Conservation (phyloP, 1,140 invertebrate species). For the Schlechtendalia chinensis region DNA sequence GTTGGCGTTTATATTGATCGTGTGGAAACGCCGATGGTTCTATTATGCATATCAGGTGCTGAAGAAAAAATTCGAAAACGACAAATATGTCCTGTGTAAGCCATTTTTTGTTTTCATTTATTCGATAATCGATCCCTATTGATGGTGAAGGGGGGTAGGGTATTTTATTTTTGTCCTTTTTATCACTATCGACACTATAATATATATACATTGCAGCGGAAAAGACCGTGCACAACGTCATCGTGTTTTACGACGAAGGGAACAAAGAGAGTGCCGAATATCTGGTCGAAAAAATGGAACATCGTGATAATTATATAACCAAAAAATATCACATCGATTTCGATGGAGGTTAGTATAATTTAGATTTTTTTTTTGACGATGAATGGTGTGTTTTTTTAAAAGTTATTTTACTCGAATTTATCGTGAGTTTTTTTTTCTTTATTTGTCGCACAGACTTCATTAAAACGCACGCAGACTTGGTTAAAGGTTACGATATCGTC, state of each 20-base stretch:
- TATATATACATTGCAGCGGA: conserved; percentile 41
- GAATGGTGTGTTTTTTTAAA: no score
- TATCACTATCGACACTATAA: no score
- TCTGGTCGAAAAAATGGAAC: conserved; percentile 19
- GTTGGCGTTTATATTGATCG: conserved; percentile 27
- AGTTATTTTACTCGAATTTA: no score
- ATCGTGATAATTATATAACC: conserved; percentile 17
- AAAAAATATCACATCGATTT: conserved; percentile 23
- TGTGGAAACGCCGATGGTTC: conserved; percentile 32
- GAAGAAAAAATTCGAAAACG: conserved; percentile 28
- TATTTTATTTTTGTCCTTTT: no score
- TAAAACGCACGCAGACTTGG: conserved; percentile 12
- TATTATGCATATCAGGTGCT: not conserved
- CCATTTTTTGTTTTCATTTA: not conserved
- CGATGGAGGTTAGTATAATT: not conserved
- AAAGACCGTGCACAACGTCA: not conserved
- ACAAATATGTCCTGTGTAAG: conserved; percentile 43
- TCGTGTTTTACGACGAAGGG: conserved; percentile 26
- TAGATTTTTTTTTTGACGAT: not conserved
- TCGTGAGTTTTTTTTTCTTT: not conserved
- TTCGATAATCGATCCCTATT: no score
- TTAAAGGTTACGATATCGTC: conserved; percentile 21
- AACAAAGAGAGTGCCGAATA: conserved; percentile 35
- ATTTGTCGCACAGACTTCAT: not conserved
- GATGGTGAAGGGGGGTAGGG: no score